Conservation (phyloP, 2,888 invertebrate species). For the Sphaeridia pumilis region DNA sequence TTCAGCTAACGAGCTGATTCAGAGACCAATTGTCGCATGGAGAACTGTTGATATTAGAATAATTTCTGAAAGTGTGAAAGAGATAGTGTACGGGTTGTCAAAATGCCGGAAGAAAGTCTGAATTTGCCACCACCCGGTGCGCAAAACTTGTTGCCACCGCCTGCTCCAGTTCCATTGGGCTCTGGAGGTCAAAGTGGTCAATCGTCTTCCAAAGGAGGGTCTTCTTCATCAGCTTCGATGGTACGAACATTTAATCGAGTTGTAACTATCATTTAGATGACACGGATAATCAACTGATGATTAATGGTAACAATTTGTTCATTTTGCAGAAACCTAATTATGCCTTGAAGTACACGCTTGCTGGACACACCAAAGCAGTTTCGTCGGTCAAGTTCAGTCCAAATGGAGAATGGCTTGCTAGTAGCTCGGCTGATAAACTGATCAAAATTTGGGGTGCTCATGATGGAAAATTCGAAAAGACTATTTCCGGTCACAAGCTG, state of each 20-base stretch:
- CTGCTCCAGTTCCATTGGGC: conserved; percentile 10
- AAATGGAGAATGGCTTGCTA: conserved; percentile 97
- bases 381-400: conserved; percentile 99
- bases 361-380: conserved; percentile 97
- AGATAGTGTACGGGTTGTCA: too few species aligned
- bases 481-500: conserved; percentile 92
- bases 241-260: too few species aligned
- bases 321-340: conserved; percentile 87
- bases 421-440: conserved; percentile 91
- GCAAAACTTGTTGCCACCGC: conserved; percentile 11
- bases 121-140: conserved; percentile 7
- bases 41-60: too few species aligned
- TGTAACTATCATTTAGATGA: too few species aligned
- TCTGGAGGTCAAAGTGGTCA: conserved; percentile 9
- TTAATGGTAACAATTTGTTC: too few species aligned
- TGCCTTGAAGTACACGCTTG: conserved; percentile 85
- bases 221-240: conserved; percentile 18
- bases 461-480: conserved; percentile 98
- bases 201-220: conserved; percentile 4
- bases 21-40: too few species aligned
- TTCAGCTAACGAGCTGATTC: too few species aligned
- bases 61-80: too few species aligned
- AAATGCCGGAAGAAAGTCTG: conserved; percentile 15
- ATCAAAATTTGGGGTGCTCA: conserved; percentile 99
- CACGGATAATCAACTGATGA: too few species aligned